Percentiles rank a stretch among this genome's conserved stretches.
Conservation (phyloP, 2,797 vertebrate species). For the Hoplostethus atlanticus region DNA sequence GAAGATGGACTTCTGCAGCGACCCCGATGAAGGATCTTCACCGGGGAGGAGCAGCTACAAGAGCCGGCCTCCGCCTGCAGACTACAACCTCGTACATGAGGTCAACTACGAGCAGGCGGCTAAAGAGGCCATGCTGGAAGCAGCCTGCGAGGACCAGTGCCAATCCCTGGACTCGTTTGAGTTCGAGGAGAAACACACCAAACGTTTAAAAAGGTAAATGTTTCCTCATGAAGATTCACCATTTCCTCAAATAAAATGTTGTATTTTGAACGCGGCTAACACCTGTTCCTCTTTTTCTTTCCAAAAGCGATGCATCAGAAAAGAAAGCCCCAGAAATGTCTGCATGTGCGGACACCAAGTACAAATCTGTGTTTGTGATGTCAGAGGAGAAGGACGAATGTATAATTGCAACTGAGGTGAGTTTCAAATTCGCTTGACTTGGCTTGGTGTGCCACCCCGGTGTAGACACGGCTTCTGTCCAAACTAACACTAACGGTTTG, state of each 20-base stretch:
- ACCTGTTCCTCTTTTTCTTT: constrained; percentile 28
- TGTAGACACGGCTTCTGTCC: background rate
- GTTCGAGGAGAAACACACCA: constrained; percentile 90
- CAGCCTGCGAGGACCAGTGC: constrained; percentile 88
- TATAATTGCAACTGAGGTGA: constrained; percentile 99
- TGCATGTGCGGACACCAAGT: constrained; percentile 93
- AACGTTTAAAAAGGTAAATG: constrained; percentile 91
- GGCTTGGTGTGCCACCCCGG: too few relatives aligned
- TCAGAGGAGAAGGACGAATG: constrained; percentile 98
- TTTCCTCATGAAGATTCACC: rapidly evolving
- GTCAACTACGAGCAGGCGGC: constrained; percentile 87
- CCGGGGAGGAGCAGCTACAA: constrained; percentile 89
- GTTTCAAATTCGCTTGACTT: constrained; percentile 10
- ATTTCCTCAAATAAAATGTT: background rate
- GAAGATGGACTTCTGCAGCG: constrained; percentile 93
- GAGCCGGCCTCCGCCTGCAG: constrained; percentile 87
- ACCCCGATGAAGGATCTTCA: constrained; percentile 76
- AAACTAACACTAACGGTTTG: constrained; percentile 31
- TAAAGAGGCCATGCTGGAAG: constrained; percentile 79
- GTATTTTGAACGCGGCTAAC: constrained; percentile 30
- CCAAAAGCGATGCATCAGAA: constrained; percentile 88
- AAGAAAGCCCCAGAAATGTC: constrained; percentile 92
- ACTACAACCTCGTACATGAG: constrained; percentile 96
- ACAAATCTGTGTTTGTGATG: constrained; percentile 99
- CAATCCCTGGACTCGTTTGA: constrained; percentile 85